Evolutionary conservation across 2,797 vertebrate genomes (phyloP), one percentile per base, ranked within the genome.

Genomic region (Gouania willdenowi): DNA sequence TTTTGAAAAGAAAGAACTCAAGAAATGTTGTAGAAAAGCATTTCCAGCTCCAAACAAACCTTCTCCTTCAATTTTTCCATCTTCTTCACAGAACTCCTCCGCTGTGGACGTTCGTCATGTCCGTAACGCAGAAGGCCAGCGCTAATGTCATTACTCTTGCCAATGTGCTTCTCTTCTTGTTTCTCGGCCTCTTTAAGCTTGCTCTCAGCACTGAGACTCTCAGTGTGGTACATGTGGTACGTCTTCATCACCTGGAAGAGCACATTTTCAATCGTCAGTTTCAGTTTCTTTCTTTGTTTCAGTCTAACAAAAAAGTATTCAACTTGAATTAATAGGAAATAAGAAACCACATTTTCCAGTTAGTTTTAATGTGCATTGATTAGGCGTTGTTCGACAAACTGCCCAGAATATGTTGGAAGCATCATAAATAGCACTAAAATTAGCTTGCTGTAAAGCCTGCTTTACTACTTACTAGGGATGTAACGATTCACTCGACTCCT

Each of bases 61-160:
- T 99, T 99, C 79, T 99, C 96, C 71, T 98, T 99, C 93, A 99
- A 92, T 82, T 99, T 99, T 84, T 99, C 96, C 5, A 99, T 98
- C 79, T 99, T 99, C 79, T 92, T 93, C 74, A 98, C 94, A 0
- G 95, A 96, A 85, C 96, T 98, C 26, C 95, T 90, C 15, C 96
- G 88, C 81, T 94, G 94, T 0, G 93, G 91, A 29, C 93, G 84
- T 50, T 97, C 94, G 35, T 97, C 94, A 0, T 92, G 91, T 42
- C 91, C 92, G 0, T 93, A 91, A 4, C 94, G 87, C 48, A 97
- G 82, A 28, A 94, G 81, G 63, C 91, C 82, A 54, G 88, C 75
- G 0, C 87, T 84, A 19, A 92, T 86, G 58, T 97, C 94, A 1
- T 90, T 92, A 0, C 87, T 80, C 63, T 93, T 96, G 66, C 92